Conservation (phyloP, 2,888 invertebrate species). For the Elysia crispata region DNA sequence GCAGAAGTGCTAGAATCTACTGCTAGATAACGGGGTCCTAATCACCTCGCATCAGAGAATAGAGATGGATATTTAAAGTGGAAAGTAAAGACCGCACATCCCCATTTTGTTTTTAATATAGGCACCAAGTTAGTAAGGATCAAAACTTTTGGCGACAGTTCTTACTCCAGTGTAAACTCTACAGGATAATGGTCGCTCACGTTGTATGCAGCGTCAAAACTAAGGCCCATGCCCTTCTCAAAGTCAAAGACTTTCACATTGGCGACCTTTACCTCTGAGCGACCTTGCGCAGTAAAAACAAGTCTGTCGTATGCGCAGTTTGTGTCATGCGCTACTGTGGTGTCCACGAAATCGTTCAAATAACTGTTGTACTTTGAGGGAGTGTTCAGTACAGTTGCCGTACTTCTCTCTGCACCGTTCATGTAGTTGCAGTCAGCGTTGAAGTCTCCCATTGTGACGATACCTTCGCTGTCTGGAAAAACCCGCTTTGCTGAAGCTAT, state of each 20-base stretch:
- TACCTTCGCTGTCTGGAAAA: background rate
- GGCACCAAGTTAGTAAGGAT: no score
- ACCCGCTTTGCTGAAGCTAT: background rate
- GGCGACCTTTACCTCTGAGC: background rate
- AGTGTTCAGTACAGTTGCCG: constrained; percentile 51
- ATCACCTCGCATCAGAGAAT: no score
- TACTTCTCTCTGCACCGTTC: constrained; percentile 40
- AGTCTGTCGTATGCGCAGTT: constrained; percentile 72
- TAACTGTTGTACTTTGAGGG: constrained; percentile 62
- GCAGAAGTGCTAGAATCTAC: no score
- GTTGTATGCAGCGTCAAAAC: background rate
- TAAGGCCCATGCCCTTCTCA: background rate
- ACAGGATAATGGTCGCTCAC: background rate
- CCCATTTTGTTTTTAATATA: no score
- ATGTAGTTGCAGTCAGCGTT: constrained; percentile 22
- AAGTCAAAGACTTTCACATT: background rate
- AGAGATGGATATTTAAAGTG: no score
- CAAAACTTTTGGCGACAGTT: no score
- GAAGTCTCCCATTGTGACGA: constrained; percentile 6
- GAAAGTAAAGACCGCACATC: no score
- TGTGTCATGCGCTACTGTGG: constrained; percentile 61
- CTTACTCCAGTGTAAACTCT: background rate
- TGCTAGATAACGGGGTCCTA: no score
- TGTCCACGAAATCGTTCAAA: constrained; percentile 66
- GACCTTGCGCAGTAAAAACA: background rate